Conservation (phyloP, 2,797 vertebrate species). For the Phrynocephalus forsythii region DNA sequence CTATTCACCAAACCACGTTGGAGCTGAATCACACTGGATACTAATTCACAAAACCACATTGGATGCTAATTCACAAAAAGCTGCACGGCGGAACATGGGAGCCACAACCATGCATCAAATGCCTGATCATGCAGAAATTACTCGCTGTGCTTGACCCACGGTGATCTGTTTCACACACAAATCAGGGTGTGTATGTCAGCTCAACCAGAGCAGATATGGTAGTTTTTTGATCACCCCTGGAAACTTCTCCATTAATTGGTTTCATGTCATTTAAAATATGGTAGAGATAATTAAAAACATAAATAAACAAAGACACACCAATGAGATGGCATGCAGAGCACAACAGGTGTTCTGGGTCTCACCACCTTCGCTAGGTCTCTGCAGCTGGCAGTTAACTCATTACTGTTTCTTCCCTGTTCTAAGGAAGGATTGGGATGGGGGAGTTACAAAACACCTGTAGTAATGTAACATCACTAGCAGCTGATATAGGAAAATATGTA, state of each 20-base stretch:
- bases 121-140: too few species aligned
- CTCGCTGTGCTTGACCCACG: too few species aligned
- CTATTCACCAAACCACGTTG: not conserved
- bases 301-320: not conserved
- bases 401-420: slow-evolving; percentile 68
- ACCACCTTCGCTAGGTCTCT: not conserved
- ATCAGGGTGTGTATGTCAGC: too few species aligned
- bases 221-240: not conserved
- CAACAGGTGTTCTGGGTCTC: not conserved
- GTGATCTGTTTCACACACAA: too few species aligned
- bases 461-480: slow-evolving; percentile 53
- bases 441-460: slow-evolving; percentile 45
- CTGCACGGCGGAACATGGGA: not conserved
- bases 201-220: too few species aligned
- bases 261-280: not conserved
- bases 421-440: slow-evolving; percentile 57
- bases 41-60: not conserved
- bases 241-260: not conserved
- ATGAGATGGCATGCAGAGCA: not conserved
- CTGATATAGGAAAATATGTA: slow-evolving; percentile 63
- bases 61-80: not conserved
- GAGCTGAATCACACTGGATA: not conserved
- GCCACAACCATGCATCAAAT: too few species aligned
- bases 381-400: slow-evolving; percentile 46
- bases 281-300: not conserved